Conservation (phyloP, 2,113 vertebrate genomes). For the Callospermophilus lateralis region DNA sequence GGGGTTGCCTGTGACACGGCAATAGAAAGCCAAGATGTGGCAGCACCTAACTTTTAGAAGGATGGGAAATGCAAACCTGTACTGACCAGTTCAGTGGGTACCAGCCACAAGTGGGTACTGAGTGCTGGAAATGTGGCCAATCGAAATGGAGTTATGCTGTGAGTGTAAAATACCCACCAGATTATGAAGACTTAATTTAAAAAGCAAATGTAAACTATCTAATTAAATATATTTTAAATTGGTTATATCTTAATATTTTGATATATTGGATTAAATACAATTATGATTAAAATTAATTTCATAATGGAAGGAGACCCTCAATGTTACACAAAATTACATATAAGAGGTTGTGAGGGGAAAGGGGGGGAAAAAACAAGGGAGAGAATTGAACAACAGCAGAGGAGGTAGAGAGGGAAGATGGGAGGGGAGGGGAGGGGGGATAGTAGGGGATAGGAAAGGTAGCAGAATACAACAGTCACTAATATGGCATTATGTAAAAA, state of each 20-base stretch:
- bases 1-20: not conserved
- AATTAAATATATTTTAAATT: not conserved
- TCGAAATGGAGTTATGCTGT: not conserved
- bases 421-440: no score
- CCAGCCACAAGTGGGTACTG: not conserved
- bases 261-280: not conserved
- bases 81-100: no score
- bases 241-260: not conserved
- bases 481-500: no score
- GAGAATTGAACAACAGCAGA: no score
- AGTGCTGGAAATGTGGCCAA: not conserved
- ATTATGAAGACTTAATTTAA: slow-evolving; percentile 9
- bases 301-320: no score
- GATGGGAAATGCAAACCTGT: not conserved
- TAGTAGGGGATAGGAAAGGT: no score
- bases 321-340: no score
- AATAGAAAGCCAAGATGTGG: not conserved
- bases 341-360: no score
- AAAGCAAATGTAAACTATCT: not conserved
- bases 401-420: no score
- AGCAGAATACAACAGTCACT: no score
- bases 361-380: no score
- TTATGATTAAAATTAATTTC: not conserved
- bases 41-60: not conserved
- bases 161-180: not conserved